phyloP scores from a whole-genome alignment of 53 echinoderm and acorn worm genomes.

The Paracentrotus lividus region DNA sequence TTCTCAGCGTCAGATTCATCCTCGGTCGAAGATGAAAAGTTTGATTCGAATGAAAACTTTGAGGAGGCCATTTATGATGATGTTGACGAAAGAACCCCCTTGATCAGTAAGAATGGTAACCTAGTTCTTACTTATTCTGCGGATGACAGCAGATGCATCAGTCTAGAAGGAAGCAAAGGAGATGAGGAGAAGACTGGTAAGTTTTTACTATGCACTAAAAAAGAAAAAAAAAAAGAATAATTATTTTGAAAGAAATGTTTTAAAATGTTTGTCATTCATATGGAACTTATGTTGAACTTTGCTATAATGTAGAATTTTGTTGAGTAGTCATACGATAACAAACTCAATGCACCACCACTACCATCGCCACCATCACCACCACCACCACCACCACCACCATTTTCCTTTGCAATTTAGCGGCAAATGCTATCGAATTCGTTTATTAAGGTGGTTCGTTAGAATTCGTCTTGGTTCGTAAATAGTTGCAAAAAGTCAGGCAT shows the following conservation, averaged over 20 bases:
- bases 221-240: too few species aligned
- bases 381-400: conserved; percentile 36
- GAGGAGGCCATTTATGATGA: not conserved
- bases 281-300: not conserved
- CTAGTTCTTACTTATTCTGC: not conserved
- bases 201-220: too few species aligned
- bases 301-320: too few species aligned
- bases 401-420: too few species aligned
- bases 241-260: too few species aligned
- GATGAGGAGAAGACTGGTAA: not conserved
- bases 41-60: not conserved
- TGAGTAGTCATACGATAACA: too few species aligned
- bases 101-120: not conserved
- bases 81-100: not conserved
- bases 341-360: not conserved
- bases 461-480: too few species aligned
- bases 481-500: too few species aligned
- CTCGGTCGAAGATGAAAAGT: not conserved
- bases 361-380: not conserved
- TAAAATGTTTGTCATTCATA: too few species aligned
- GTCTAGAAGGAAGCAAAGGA: not conserved
- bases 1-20: not conserved
- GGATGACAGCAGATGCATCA: not conserved
- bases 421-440: too few species aligned
- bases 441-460: too few species aligned